Evolutionary conservation across 2,888 invertebrate species (phyloP).

Genomic region (Camptogramma bilineatum): DNA sequence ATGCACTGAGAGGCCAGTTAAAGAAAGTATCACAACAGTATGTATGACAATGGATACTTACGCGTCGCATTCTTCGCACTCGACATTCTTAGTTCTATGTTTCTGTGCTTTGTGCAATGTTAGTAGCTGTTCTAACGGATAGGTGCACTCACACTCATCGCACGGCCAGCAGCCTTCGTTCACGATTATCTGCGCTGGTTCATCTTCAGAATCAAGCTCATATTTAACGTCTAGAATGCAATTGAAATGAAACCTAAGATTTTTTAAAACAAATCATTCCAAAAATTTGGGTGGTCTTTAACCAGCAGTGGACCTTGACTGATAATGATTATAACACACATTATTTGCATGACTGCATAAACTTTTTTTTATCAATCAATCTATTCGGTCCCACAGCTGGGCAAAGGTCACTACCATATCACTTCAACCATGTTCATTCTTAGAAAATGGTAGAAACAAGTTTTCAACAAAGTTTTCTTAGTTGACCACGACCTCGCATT

Average conservation of each 20-base stretch:
- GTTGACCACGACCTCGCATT: neutral
- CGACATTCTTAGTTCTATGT: slow-evolving; percentile 85
- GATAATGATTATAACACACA: neutral
- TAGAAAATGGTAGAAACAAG: neutral
- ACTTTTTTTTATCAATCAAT: neutral
- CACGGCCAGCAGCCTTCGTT: slow-evolving; percentile 82
- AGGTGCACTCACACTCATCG: slow-evolving; percentile 88
- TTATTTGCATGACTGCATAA: neutral
- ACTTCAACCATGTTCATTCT: neutral
- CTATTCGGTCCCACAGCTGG: neutral
- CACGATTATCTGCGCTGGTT: slow-evolving; percentile 19
- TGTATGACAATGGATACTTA: slow-evolving; percentile 49
- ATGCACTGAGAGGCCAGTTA: too few relatives aligned
- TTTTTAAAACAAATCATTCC: neutral
- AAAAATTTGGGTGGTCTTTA: neutral
- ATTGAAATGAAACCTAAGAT: neutral
- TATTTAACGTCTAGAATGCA: slow-evolving; percentile 11
- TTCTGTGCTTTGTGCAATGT: slow-evolving; percentile 88
- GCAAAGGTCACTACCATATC: neutral
- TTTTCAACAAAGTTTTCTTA: neutral
- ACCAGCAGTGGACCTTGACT: neutral
- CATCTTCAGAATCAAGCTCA: slow-evolving; percentile 42
- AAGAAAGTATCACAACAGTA: neutral
- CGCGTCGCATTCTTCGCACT: slow-evolving; percentile 80
- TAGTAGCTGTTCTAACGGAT: slow-evolving; percentile 88